phyloP scores from a whole-genome alignment of 2,113 vertebrate species.

The Chaetops frenatus region DNA sequence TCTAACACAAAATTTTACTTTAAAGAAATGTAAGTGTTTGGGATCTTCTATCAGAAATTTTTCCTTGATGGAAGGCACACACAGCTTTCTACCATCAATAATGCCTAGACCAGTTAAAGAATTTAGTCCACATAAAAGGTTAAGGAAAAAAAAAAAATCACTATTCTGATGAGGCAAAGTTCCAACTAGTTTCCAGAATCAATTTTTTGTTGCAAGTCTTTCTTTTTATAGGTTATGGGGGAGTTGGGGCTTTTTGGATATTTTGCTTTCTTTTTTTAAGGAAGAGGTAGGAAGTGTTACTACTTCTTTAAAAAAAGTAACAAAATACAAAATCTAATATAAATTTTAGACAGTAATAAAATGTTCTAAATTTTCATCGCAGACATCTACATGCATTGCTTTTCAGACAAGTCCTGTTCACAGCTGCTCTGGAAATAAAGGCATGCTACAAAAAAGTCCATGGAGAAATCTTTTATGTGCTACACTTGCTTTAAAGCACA shows the following conservation, averaged over 20 bases:
- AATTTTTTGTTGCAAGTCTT: neutral
- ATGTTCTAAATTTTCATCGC: neutral
- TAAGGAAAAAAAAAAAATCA: neutral
- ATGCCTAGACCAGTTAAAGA: neutral
- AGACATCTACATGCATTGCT: neutral
- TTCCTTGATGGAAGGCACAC: neutral
- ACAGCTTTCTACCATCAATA: neutral
- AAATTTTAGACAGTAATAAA: neutral
- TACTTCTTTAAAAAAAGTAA: neutral
- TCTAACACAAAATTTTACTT: neutral
- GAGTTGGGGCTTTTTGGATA: neutral
- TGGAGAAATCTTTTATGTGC: neutral
- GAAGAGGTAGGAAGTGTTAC: neutral
- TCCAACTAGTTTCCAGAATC: neutral
- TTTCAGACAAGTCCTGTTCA: neutral
- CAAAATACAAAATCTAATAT: neutral
- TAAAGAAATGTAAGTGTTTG: neutral
- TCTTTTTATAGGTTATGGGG: rapidly evolving
- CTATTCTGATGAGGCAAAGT: neutral
- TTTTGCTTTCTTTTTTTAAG: neutral
- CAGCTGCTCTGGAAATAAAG: neutral
- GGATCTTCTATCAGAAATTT: neutral
- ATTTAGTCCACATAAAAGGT: neutral
- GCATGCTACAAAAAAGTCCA: neutral
- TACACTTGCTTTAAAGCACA: neutral